Evolutionary conservation across 2,113 vertebrate genomes (phyloP).

Genomic region (Anser brachyrhynchus): DNA sequence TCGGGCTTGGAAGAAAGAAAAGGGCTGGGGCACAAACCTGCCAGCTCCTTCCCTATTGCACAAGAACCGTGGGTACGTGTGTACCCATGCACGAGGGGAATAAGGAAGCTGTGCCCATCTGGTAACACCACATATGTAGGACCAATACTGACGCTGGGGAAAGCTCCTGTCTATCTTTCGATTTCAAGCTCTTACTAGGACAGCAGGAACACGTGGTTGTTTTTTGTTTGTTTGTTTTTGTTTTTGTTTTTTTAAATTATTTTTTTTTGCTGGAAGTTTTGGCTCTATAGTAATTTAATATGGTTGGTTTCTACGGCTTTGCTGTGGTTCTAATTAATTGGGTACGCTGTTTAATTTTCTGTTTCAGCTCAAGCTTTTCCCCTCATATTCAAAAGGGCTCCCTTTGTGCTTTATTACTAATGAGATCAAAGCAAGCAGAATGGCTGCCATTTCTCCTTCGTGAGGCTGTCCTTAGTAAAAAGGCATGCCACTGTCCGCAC

Average conservation of each 20-base stretch:
- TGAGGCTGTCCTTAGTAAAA: not conserved
- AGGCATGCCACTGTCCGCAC: not conserved
- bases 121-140: not conserved
- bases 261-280: not conserved
- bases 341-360: slow-evolving; percentile 36
- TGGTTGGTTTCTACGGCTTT: slow-evolving; percentile 42
- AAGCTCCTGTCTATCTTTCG: not conserved
- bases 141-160: not conserved
- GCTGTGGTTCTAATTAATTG: slow-evolving; percentile 51
- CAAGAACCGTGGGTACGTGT: not conserved
- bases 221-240: not conserved
- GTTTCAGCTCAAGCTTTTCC: not conserved
- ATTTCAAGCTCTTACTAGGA: not conserved
- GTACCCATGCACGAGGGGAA: not conserved
- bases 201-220: not conserved
- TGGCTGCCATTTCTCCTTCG: slow-evolving; percentile 18
- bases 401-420: slow-evolving; percentile 2
- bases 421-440: slow-evolving; percentile 44
- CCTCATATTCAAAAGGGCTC: slow-evolving; percentile 11
- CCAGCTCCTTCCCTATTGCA: not conserved
- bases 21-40: not conserved
- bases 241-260: not conserved
- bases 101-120: not conserved
- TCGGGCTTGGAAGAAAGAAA: not conserved
- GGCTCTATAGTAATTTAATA: slow-evolving; percentile 1